Evolutionary conservation across 2,888 invertebrate genomes (phyloP), one percentile per base, ranked within the genome.

Genomic region (Encarsia formosa): DNA sequence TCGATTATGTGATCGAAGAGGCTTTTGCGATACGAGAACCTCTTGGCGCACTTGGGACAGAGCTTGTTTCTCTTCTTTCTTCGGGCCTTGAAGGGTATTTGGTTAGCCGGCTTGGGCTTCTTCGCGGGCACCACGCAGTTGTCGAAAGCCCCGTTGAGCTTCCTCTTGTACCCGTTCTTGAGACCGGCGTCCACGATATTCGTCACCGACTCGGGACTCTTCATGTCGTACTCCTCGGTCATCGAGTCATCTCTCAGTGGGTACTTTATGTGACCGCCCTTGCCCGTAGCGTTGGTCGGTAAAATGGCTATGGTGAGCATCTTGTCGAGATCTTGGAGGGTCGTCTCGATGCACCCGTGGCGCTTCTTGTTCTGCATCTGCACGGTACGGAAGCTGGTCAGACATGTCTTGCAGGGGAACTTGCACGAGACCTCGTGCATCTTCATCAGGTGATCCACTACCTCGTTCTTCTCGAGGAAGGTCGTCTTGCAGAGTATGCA

Each of bases 351-450:
- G 31, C 59, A 59, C 2, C 15, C 49, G 29, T 59, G 57, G 15
- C 35, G 51, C 20, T 56, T 50, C 15, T 52, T 54, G 19, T 56
- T 49, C 15, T 52, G 52, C 37, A 57, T 19, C 20, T 57, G 49
- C 11, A 52, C 11, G 18, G 32, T 52, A n/a, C 55, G 52, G 29
- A 55, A 57, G 39, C 50, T 55, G 16, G 45, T 48, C 1, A 57
- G 38, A 22, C 57, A 57, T 2, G 46, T 54, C 24, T 42, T 41
- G 26, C 57, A 57, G n/a, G 57, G 52, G 15, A 40, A 57, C 24
- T 57, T 57, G 38, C 57, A 57, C 2, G 57, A 48, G 9, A 57
- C 55, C n/a, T 55, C 55, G 49, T 57, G 57, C 52, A 55, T 52
- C 34, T 52, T 57, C 52, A 55, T 52, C 3, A 57, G 24, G 11